phyloP scores from a whole-genome alignment of 2,113 vertebrate genomes.

The Misgurnus anguillicaudatus region DNA sequence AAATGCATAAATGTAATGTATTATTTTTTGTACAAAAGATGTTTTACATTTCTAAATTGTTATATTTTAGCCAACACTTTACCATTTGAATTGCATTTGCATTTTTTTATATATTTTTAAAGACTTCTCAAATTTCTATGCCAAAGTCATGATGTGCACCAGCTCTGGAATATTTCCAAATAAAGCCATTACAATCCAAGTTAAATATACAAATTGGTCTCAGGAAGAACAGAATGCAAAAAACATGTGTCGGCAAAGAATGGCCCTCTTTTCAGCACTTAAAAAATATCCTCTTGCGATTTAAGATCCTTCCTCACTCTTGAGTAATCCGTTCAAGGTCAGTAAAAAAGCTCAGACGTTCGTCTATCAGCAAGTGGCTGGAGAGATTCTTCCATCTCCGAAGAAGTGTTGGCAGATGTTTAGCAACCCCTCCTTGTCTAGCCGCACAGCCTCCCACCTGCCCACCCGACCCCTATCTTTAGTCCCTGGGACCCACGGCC shows the following conservation, averaged over 20 bases:
- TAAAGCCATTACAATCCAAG: not conserved
- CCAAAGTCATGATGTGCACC: not conserved
- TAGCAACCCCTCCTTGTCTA: constrained; percentile 17
- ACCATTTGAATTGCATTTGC: too few relatives aligned
- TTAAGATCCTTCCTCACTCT: not conserved
- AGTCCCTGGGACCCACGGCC: not conserved
- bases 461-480: constrained; percentile 30
- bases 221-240: constrained; percentile 10
- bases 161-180: constrained; percentile 8
- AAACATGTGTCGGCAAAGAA: constrained; percentile 12
- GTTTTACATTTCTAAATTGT: too few relatives aligned
- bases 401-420: constrained; percentile 44
- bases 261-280: constrained; percentile 3
- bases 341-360: not conserved
- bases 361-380: not conserved
- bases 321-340: not conserved
- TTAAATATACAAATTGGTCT: constrained; percentile 7
- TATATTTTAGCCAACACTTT: too few relatives aligned
- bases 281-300: not conserved
- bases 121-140: not conserved
- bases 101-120: too few relatives aligned
- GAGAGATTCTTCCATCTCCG: not conserved
- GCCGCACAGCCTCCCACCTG: constrained; percentile 1
- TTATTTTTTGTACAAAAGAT: too few relatives aligned
- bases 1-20: too few relatives aligned